Evolutionary conservation across 2,888 invertebrate genomes (phyloP).

Genomic region (Epinotia ramella): DNA sequence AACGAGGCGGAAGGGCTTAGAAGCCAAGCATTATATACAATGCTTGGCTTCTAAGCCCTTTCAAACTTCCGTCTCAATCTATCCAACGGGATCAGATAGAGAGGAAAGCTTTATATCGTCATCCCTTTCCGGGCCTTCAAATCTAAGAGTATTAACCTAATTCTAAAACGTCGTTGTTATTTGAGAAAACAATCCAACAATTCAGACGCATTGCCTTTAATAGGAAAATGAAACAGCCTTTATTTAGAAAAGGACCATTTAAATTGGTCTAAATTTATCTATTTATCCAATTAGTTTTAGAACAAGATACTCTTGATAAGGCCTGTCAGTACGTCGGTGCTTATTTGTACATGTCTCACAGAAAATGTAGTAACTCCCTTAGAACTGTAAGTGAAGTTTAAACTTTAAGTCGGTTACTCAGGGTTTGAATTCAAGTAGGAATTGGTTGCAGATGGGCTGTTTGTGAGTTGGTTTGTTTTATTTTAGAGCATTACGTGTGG

Average conservation of each 20-base stretch:
- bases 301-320: constrained; percentile 34
- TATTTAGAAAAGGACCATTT: constrained; percentile 22
- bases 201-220: background rate
- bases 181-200: background rate
- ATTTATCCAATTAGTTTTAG: constrained; percentile 32
- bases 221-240: constrained; percentile 18
- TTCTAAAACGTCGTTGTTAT: background rate
- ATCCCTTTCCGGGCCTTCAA: background rate
- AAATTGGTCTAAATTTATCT: constrained; percentile 25
- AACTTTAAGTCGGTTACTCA: background rate
- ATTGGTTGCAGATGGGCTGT: background rate
- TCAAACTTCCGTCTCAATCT: background rate
- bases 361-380: background rate
- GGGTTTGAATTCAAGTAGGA: background rate
- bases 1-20: too few species aligned
- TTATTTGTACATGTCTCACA: constrained; percentile 7
- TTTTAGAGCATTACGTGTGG: constrained; percentile 26
- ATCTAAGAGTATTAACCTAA: background rate
- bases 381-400: background rate
- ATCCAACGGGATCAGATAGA: background rate
- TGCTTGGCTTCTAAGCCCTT: too few species aligned
- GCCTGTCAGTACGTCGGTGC: constrained; percentile 17
- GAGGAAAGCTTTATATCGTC: background rate
- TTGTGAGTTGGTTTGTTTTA: background rate
- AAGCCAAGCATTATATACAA: too few species aligned